phyloP scores from a whole-genome alignment of 1,140 invertebrate species.

The Lordiphosa mommai region DNA sequence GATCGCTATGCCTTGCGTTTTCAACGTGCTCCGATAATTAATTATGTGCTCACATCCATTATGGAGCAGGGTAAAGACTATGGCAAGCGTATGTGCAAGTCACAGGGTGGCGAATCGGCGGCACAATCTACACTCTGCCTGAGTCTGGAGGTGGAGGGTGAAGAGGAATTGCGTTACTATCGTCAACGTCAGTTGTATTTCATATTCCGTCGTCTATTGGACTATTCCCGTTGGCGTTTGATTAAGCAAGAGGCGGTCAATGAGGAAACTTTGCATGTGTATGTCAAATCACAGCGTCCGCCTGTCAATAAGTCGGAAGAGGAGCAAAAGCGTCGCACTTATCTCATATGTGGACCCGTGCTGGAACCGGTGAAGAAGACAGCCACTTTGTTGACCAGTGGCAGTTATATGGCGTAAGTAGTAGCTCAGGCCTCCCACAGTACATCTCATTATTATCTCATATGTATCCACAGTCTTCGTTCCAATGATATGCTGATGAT shows the following conservation, averaged over 20 bases:
- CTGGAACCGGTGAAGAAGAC: constrained; percentile 41
- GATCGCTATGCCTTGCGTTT: constrained; percentile 38
- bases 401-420: constrained; percentile 45
- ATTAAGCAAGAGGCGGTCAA: constrained; percentile 3
- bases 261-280: constrained; percentile 26
- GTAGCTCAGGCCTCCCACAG: not conserved
- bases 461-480: constrained; percentile 68
- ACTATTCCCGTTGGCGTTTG: constrained; percentile 38
- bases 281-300: constrained; percentile 11
- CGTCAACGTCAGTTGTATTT: constrained; percentile 31
- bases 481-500: constrained; percentile 82
- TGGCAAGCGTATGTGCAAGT: constrained; percentile 10
- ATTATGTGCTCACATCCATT: constrained; percentile 16
- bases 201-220: constrained; percentile 31
- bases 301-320: not conserved
- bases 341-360: constrained; percentile 35
- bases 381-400: constrained; percentile 7
- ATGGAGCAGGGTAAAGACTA: constrained; percentile 13
- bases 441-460: not conserved
- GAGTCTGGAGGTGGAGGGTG: not conserved
- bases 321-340: not conserved
- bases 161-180: constrained; percentile 35
- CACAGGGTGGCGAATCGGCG: not conserved
- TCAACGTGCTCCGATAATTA: constrained; percentile 36
- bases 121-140: constrained; percentile 6